A percentile compares a stretch with the other conserved stretches of the same genome.
Conservation (phyloP, 1,140 invertebrate genomes). For the Melanaphis sacchari region DNA sequence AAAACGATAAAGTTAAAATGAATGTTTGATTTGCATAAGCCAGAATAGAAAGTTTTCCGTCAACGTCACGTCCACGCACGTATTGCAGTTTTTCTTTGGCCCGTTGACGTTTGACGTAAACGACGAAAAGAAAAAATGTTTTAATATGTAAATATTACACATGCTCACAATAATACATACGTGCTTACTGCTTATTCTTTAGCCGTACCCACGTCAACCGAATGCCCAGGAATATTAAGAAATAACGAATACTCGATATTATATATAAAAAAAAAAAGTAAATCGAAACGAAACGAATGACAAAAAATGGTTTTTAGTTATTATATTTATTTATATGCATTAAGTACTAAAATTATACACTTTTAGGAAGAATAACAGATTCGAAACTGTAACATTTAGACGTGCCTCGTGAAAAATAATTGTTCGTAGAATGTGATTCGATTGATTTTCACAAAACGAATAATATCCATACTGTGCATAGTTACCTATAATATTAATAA, state of each 20-base stretch:
- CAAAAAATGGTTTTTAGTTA: background rate
- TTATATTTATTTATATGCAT: background rate
- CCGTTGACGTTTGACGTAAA: constrained; percentile 1
- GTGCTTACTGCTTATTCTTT: background rate
- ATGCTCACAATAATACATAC: background rate
- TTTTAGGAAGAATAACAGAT: background rate
- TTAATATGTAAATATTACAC: constrained; percentile 30
- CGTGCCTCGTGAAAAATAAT: too few relatives aligned
- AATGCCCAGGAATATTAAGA: background rate
- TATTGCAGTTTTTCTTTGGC: background rate
- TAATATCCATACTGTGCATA: background rate
- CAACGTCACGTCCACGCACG: background rate
- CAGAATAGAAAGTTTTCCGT: background rate
- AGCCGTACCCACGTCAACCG: background rate
- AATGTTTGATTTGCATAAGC: constrained; percentile 42
- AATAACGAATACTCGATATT: background rate
- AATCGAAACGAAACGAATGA: background rate
- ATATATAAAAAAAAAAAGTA: background rate
- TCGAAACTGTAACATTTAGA: background rate
- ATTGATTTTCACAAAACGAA: background rate
- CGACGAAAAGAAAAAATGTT: background rate
- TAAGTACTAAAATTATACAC: background rate
- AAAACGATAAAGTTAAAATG: constrained; percentile 35
- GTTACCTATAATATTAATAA: too few relatives aligned
- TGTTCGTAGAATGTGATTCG: background rate